Evolutionary conservation across 2,888 invertebrate genomes (phyloP).

Genomic region (Schizaphis graminum): DNA sequence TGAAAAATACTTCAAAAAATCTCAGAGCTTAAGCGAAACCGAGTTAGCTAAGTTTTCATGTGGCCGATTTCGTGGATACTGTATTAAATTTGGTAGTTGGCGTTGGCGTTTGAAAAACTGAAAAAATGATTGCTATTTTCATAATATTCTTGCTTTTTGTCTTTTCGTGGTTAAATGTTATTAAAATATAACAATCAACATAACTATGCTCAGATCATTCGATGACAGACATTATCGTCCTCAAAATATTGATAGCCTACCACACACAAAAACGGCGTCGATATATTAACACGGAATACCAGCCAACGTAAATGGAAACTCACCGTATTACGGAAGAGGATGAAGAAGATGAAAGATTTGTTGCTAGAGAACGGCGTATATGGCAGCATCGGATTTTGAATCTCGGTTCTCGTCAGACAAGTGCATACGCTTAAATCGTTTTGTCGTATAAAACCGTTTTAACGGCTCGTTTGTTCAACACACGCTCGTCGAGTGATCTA

Average conservation of each 20-base stretch:
- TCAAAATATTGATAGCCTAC: neutral
- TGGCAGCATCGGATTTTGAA: neutral
- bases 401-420: neutral
- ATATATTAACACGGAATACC: neutral
- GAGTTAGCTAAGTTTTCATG: no score
- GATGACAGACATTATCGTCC: neutral
- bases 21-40: no score
- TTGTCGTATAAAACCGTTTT: conserved; percentile 40
- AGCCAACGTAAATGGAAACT: neutral
- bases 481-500: neutral
- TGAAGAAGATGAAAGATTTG: neutral
- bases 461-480: neutral
- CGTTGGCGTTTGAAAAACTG: no score
- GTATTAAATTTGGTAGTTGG: no score
- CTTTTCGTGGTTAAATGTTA: no score
- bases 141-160: no score
- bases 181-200: neutral
- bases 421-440: neutral
- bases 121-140: no score
- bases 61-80: no score
- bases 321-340: neutral
- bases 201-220: neutral
- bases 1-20: no score
- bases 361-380: neutral
- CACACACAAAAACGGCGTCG: neutral